Percentiles rank a stretch among this genome's conserved stretches.
Conservation (phyloP, 2,113 vertebrate genomes). For the Pluvianellus socialis region DNA sequence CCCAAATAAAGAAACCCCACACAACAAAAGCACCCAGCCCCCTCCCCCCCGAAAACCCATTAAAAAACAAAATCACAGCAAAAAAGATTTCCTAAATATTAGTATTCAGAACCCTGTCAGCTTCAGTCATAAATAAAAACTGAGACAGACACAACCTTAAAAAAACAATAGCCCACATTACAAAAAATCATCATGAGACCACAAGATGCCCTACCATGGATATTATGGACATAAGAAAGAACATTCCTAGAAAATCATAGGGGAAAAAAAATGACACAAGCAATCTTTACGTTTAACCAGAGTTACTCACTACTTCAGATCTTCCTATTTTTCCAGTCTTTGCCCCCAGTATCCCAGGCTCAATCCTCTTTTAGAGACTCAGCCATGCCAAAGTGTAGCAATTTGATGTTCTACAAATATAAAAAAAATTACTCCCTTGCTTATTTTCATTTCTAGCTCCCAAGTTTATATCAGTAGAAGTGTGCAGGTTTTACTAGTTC, state of each 20-base stretch:
- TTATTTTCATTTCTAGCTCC: neutral
- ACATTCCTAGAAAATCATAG: neutral
- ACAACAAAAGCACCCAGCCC: neutral
- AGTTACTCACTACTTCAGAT: neutral
- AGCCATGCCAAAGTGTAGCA: neutral
- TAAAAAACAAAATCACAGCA: neutral
- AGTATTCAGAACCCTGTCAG: neutral
- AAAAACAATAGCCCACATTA: neutral
- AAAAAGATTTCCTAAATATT: neutral
- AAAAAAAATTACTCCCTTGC: neutral
- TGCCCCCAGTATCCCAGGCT: neutral
- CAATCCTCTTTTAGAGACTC: neutral
- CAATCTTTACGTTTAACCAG: neutral
- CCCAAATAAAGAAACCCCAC: neutral
- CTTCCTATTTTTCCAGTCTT: neutral
- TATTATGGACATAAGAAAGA: neutral
- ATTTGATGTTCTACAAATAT: neutral
- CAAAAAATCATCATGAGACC: neutral
- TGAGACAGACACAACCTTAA: neutral
- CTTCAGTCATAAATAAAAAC: neutral
- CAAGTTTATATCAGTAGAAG: neutral
- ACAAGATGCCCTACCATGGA: neutral
- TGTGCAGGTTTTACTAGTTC: neutral
- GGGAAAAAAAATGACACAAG: neutral
- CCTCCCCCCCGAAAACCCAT: too few relatives aligned